A percentile compares a stretch with the other conserved stretches of the same genome.
These are phyloP conservation scores for Pandemis heparana DNA, from an alignment of 2,888 invertebrate genomes.

Conservation along the genomic window DNA sequence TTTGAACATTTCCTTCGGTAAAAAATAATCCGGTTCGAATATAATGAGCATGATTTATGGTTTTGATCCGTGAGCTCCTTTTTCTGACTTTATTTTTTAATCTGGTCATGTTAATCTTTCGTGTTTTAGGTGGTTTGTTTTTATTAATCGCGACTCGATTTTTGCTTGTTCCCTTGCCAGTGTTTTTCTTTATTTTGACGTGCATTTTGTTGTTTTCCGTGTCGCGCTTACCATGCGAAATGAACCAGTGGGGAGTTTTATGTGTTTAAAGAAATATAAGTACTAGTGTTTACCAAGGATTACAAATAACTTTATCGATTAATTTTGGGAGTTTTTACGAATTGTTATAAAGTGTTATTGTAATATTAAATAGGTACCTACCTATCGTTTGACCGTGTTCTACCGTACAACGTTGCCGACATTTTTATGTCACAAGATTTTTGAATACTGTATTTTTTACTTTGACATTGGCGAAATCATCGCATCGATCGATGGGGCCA, in stretches of 20 bases:
- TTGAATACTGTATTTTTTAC: too few species aligned
- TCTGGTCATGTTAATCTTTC: constrained; percentile 80
- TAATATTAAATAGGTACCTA: too few species aligned
- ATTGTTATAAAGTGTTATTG: not conserved
- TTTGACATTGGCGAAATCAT: too few species aligned
- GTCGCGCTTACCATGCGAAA: constrained; percentile 31
- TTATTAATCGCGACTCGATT: constrained; percentile 72
- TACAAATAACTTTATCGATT: not conserved
- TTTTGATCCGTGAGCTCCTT: constrained; percentile 76
- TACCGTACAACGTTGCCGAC: too few species aligned
- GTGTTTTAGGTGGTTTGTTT: constrained; percentile 74
- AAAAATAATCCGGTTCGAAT: constrained; percentile 85
- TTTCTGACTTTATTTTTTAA: constrained; percentile 72
- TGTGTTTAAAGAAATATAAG: not conserved
- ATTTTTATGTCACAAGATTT: too few species aligned
- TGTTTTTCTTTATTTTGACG: constrained; percentile 43
- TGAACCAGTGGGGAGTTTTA: constrained; percentile 10
- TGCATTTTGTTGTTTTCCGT: constrained; percentile 44
- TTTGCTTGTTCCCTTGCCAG: constrained; percentile 58
- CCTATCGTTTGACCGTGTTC: too few species aligned
- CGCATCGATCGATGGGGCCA: too few species aligned
- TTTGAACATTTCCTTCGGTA: constrained; percentile 83
- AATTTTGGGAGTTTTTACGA: not conserved
- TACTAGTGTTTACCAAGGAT: not conserved
- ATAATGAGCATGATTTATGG: constrained; percentile 86